Evolutionary conservation across 2,113 vertebrate species (phyloP).

Genomic region (Mus pahari): DNA sequence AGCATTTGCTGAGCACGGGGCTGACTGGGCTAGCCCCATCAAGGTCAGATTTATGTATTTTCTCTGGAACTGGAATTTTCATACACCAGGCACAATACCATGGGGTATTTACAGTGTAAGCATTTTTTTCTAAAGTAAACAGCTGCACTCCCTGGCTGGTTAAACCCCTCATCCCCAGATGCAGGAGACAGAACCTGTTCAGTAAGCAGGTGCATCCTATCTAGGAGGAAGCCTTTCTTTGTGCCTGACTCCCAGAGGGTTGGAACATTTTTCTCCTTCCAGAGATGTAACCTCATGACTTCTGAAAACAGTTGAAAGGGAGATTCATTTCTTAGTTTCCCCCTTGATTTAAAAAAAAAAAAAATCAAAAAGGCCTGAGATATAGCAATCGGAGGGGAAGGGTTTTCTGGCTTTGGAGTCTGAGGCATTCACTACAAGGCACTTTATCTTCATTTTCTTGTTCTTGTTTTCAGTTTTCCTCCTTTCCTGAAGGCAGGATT

Average conservation of each 20-base stretch:
- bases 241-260: background rate
- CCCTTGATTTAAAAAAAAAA: conserved; percentile 48
- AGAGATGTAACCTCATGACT: conserved; percentile 34
- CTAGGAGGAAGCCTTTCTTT: conserved; percentile 24
- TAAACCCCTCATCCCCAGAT: background rate
- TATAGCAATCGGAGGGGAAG: conserved; percentile 71
- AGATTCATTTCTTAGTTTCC: conserved; percentile 47
- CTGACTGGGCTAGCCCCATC: background rate
- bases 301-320: conserved; percentile 34
- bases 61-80: conserved; percentile 75
- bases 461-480: background rate
- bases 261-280: background rate
- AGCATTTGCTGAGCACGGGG: conserved; percentile 54
- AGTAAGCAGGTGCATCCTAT: conserved; percentile 60
- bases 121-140: conserved; percentile 69
- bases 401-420: conserved; percentile 63
- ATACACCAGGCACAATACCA: conserved; percentile 45
- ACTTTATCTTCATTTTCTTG: conserved; percentile 62
- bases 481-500: conserved; percentile 48
- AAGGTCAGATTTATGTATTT: conserved; percentile 71
- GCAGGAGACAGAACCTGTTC: background rate
- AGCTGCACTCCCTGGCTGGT: conserved; percentile 50
- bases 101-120: conserved; percentile 70
- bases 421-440: conserved; percentile 60
- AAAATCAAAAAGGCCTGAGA: background rate